Conservation (phyloP, 2,113 vertebrate species). For the Atractosteus spatula region DNA sequence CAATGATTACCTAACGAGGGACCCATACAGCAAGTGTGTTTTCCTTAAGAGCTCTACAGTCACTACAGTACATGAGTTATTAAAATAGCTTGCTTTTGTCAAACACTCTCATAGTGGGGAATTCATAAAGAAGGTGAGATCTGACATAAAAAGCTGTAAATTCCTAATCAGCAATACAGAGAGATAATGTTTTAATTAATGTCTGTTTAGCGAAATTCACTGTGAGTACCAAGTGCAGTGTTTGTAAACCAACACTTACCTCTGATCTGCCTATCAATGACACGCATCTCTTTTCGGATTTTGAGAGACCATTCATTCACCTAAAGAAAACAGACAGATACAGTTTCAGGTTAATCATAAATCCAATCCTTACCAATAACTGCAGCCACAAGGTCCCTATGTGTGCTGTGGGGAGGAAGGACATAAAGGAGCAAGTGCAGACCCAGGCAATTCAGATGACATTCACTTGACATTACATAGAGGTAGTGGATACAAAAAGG, state of each 20-base stretch:
- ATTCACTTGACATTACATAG: no score
- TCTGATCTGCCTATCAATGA: conserved; percentile 94
- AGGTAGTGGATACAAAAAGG: not conserved
- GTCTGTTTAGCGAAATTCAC: not conserved
- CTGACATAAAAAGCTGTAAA: no score
- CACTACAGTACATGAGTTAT: no score
- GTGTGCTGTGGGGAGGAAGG: not conserved
- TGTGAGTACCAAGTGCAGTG: not conserved
- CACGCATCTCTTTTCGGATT: conserved; percentile 93
- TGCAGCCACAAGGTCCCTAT: no score
- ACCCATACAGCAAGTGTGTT: no score
- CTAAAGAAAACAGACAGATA: conserved; percentile 52
- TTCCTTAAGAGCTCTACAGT: no score
- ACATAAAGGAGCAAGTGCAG: not conserved
- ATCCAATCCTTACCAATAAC: not conserved
- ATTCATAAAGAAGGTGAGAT: no score
- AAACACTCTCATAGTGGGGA: no score
- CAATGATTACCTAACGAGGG: no score
- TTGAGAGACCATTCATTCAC: conserved; percentile 92
- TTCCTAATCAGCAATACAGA: no score
- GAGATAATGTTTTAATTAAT: not conserved
- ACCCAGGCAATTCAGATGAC: not conserved
- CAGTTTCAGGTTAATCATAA: not conserved
- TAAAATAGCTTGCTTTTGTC: no score
- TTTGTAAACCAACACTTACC: conserved; percentile 63